Evolutionary conservation across 2,888 invertebrate species (phyloP).

Genomic region (Scaptomyza reducta): DNA sequence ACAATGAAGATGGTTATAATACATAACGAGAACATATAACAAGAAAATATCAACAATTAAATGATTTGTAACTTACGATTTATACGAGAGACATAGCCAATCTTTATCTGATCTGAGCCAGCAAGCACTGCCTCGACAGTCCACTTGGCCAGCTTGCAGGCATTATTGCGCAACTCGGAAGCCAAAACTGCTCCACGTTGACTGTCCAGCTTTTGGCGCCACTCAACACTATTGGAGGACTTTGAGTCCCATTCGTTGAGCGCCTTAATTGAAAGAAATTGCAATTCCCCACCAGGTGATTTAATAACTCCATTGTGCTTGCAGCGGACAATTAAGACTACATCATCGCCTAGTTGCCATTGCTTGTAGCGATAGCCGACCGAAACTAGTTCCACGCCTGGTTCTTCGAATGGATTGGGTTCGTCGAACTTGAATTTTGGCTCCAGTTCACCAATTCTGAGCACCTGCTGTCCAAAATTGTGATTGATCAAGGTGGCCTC

Average conservation of each 20-base stretch:
- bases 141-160: slow-evolving; percentile 99
- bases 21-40: too few species aligned
- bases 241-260: slow-evolving; percentile 99
- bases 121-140: slow-evolving; percentile 97
- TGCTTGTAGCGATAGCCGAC: slow-evolving; percentile 98
- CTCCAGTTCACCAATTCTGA: slow-evolving; percentile 89
- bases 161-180: slow-evolving; percentile 98
- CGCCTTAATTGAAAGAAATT: slow-evolving; percentile 97
- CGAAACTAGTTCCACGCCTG: slow-evolving; percentile 96
- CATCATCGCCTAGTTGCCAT: slow-evolving; percentile 97
- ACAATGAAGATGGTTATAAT: too few species aligned
- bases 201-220: slow-evolving; percentile 98
- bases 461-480: slow-evolving; percentile 98
- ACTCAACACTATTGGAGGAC: slow-evolving; percentile 97
- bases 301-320: slow-evolving; percentile 98
- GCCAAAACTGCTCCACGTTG: slow-evolving; percentile 99
- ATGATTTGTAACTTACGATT: slow-evolving; percentile 85
- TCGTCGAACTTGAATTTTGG: slow-evolving; percentile 95
- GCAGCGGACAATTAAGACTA: slow-evolving; percentile 95
- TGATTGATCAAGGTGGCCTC: slow-evolving; percentile 99
- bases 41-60: too few species aligned
- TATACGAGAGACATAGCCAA: slow-evolving; percentile 99
- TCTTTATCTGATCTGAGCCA: slow-evolving; percentile 98
- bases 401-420: slow-evolving; percentile 96
- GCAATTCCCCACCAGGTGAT: slow-evolving; percentile 94